A percentile compares a stretch with the other conserved stretches of the same genome.
Evolutionary conservation across 2,888 invertebrate genomes (phyloP).

Genomic region (Mimumesa dahlbomi): DNA sequence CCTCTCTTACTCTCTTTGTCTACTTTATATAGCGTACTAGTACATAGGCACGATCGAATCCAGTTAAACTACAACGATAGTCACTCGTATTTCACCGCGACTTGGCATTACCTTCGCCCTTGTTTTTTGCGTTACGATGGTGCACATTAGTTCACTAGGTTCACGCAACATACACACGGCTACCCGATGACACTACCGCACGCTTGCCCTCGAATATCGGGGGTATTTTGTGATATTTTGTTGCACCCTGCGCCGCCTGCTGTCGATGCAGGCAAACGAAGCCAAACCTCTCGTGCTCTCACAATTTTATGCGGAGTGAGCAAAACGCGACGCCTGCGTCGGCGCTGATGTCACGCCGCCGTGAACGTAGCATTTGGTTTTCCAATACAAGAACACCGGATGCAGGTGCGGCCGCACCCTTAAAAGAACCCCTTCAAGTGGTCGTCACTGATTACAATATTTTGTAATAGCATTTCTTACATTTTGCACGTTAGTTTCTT

Average conservation of each 20-base stretch:
- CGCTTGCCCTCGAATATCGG: neutral
- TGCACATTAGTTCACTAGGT: too few species aligned
- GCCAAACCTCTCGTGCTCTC: too few species aligned
- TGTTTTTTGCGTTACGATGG: neutral
- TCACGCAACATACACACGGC: neutral
- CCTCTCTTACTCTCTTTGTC: neutral
- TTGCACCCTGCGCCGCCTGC: slow-evolving; percentile 25
- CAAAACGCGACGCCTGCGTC: slow-evolving; percentile 32
- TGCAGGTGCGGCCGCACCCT: neutral
- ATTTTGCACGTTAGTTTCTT: neutral
- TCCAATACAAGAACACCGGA: neutral
- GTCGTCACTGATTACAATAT: neutral
- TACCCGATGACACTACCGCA: neutral
- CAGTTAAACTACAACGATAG: slow-evolving; percentile 10
- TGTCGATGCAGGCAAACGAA: slow-evolving; percentile 26
- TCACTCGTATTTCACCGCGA: slow-evolving; percentile 6
- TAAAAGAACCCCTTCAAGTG: slow-evolving; percentile 5
- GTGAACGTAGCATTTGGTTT: slow-evolving; percentile 9
- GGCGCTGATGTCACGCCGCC: slow-evolving; percentile 37
- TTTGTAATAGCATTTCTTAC: neutral
- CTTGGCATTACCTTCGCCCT: slow-evolving; percentile 15
- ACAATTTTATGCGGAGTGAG: too few species aligned
- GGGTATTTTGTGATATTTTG: slow-evolving; percentile 15
- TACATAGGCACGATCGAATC: slow-evolving; percentile 23
- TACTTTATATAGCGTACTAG: neutral